A percentile compares a stretch with the other conserved stretches of the same genome.
Conservation (phyloP, 2,113 vertebrate genomes). For the Lonchura striata region DNA sequence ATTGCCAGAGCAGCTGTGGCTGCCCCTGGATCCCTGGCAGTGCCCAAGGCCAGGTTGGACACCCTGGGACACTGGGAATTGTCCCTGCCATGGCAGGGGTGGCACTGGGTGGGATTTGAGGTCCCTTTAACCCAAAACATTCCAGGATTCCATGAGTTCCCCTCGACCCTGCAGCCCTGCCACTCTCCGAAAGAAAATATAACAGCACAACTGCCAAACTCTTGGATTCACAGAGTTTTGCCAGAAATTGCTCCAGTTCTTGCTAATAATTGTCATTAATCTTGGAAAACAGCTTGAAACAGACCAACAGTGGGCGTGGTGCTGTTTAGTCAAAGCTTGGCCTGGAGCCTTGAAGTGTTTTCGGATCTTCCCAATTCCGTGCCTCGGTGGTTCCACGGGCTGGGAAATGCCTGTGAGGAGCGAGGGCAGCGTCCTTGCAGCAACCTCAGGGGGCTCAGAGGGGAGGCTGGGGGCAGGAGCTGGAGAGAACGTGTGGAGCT, state of each 20-base stretch:
- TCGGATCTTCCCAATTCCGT: fast-evolving
- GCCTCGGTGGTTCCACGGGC: fast-evolving
- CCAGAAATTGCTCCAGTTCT: neutral
- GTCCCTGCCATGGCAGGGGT: neutral
- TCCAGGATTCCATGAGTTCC: neutral
- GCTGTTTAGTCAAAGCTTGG: neutral
- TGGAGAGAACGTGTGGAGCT: neutral
- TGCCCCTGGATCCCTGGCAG: neutral
- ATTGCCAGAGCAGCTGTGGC: neutral
- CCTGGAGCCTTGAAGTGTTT: neutral
- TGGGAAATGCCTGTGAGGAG: neutral
- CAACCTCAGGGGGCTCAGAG: neutral
- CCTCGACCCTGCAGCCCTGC: neutral
- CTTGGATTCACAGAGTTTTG: neutral
- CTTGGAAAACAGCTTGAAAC: neutral
- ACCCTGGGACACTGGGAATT: neutral
- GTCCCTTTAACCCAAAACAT: neutral
- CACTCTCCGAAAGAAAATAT: neutral
- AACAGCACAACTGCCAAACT: fast-evolving
- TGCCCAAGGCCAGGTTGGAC: neutral
- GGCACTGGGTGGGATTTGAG: fast-evolving
- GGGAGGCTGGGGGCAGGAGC: neutral
- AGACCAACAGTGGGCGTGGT: neutral
- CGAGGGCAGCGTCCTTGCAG: neutral
- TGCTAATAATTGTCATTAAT: neutral